Evolutionary conservation across 37 sponge, comb jelly and placozoan species (phyloP).

Genomic region (Haliclona indistincta): DNA sequence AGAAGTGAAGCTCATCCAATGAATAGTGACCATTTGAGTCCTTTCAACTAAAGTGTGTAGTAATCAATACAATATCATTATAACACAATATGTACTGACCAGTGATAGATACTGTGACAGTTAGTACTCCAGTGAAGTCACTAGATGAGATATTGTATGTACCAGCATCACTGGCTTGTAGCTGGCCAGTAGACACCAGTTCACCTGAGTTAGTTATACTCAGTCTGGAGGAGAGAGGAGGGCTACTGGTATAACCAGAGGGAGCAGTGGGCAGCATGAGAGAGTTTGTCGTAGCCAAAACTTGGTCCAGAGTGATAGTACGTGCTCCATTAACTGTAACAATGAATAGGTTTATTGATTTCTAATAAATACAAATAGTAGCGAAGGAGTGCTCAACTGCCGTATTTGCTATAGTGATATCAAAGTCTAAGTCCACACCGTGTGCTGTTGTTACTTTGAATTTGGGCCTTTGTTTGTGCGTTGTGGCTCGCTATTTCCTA

Average conservation of each 20-base stretch:
- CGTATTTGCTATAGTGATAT: not conserved
- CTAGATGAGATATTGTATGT: not conserved
- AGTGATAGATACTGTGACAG: not conserved
- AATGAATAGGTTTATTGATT: not conserved
- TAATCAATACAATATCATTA: too few species aligned
- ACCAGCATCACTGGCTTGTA: not conserved
- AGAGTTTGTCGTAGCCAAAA: too few species aligned
- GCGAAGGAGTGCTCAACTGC: not conserved
- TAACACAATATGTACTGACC: too few species aligned
- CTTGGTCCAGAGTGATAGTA: too few species aligned
- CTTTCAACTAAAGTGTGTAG: too few species aligned
- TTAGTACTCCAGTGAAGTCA: not conserved
- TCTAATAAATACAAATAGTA: not conserved
- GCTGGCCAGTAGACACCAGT: not conserved
- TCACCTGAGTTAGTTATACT: not conserved
- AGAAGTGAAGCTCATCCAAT: too few species aligned
- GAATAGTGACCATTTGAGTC: too few species aligned
- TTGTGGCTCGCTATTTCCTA: too few species aligned
- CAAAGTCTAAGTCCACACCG: not conserved
- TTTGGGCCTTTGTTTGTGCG: too few species aligned
- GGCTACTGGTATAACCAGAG: not conserved
- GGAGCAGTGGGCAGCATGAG: not conserved
- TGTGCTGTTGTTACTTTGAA: not conserved
- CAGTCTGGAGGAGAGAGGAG: not conserved
- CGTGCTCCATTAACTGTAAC: not conserved